phyloP scores from a whole-genome alignment of 2,888 invertebrate species.

The Rotaria macrura region DNA sequence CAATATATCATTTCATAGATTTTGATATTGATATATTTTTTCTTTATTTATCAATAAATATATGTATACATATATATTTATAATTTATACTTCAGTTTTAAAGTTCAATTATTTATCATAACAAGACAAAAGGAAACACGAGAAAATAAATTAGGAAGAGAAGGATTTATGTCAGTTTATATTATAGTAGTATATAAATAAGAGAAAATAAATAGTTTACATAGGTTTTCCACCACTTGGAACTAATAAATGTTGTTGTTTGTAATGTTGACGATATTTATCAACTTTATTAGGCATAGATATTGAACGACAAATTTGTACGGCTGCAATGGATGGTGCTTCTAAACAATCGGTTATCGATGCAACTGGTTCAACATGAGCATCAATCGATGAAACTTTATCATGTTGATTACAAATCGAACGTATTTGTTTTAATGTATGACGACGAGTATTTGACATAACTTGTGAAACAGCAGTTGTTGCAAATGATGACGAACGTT shows the following conservation, averaged over 20 bases:
- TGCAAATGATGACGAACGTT: background rate
- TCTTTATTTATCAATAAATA: background rate
- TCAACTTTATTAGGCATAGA: background rate
- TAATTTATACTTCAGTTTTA: background rate
- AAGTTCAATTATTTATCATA: background rate
- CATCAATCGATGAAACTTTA: background rate
- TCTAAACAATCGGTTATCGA: conserved; percentile 8
- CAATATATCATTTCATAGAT: background rate
- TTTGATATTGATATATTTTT: background rate
- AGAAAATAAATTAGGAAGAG: background rate
- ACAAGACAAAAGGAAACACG: background rate
- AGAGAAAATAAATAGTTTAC: background rate
- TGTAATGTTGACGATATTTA: background rate
- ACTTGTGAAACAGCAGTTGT: background rate
- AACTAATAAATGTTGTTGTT: background rate
- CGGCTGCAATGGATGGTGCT: conserved; percentile 5
- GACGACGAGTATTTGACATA: background rate
- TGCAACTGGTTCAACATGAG: background rate
- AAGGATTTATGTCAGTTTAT: background rate
- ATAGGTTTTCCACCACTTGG: background rate
- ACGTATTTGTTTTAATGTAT: background rate
- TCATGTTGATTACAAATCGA: background rate
- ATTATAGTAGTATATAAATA: background rate
- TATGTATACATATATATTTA: background rate
- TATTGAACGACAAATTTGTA: background rate